Percentiles rank a stretch among this genome's conserved stretches.
These are phyloP conservation scores for Nomada fabriciana DNA, from an alignment of 2,888 invertebrate genomes.

Conservation along the genomic window DNA sequence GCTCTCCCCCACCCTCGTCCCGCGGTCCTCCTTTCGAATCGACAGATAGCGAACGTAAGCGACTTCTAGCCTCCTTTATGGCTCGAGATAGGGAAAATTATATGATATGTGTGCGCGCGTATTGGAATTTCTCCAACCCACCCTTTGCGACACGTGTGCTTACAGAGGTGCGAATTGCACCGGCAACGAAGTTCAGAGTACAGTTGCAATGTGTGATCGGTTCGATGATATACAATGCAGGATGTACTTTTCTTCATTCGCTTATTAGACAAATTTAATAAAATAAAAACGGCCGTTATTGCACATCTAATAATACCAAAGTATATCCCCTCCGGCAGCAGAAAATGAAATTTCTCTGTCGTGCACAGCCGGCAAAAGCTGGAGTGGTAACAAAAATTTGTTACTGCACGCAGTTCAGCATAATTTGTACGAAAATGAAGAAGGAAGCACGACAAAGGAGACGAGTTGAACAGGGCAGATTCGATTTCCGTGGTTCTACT, in stretches of 20 bases:
- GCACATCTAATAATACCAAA: too few species aligned
- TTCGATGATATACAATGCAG: not conserved
- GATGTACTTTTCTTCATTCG: too few species aligned
- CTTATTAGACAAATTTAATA: too few species aligned
- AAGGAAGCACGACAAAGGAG: not conserved
- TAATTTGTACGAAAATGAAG: conserved; percentile 14
- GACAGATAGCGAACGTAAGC: conserved; percentile 18
- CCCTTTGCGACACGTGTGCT: not conserved
- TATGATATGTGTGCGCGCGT: not conserved
- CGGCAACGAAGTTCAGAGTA: not conserved
- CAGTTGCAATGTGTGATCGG: too few species aligned
- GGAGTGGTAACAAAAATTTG: too few species aligned
- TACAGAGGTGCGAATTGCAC: not conserved
- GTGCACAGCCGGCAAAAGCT: too few species aligned
- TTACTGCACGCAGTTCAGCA: not conserved
- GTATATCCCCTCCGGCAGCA: too few species aligned
- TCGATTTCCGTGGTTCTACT: conserved; percentile 11
- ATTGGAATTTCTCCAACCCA: not conserved
- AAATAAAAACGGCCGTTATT: too few species aligned
- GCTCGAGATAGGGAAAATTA: conserved; percentile 27
- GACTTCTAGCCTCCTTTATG: conserved; percentile 15
- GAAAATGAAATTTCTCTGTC: too few species aligned
- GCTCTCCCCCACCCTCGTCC: not conserved
- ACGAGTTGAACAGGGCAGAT: not conserved
- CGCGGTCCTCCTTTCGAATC: conserved; percentile 15